Evolutionary conservation across 2,888 invertebrate genomes (phyloP), one percentile per base, ranked within the genome.

Genomic region (Phortica magna): DNA sequence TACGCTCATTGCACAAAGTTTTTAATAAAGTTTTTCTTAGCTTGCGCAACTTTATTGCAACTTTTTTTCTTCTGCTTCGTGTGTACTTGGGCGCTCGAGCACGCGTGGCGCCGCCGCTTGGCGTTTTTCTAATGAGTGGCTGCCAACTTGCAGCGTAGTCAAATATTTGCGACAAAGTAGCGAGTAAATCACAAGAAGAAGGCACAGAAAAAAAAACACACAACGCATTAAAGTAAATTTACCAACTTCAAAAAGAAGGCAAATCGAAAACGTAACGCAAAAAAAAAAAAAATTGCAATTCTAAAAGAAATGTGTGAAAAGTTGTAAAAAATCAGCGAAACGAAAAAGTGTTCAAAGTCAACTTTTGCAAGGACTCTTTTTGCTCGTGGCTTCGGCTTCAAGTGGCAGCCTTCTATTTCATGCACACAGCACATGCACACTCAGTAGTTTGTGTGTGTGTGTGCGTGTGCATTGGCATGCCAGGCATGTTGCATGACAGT

Each of bases 341-440:
- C 88, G 90, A 85, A 87, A 90, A 90, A 90, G 90, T 89, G 89
- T 90, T 90, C 87, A 90, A 89, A 90, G 90, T 87, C 88, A 89
- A 88, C 84, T 88, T 87, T 82, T 79, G 75, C 53, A 71, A 55
- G 53, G n/a, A 55, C 53, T n/a, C 53, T n/a, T 42, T 42, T 71
- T 42, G n/a, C 43, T 6, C 39, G 53, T 53, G 7, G 31, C 19
- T 48, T 10, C n/a, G n/a, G n/a, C n/a, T 71, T 17, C 5, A 65
- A 65, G 65, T 65, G 41, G 31, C 65, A 14, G 12, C 31, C 41
- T 41, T 41, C 53, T n/a, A 53, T 10, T 53, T n/a, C 12, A 3
- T 53, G 6, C 19, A 14, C 39, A 65, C 12, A 64, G 31, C 64
- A 10, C 12, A 22, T 3, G 61, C 17, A 10, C 65, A 65, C 39